phyloP scores from a whole-genome alignment of 2,797 vertebrate species.

The Thripadectes ignobilis region DNA sequence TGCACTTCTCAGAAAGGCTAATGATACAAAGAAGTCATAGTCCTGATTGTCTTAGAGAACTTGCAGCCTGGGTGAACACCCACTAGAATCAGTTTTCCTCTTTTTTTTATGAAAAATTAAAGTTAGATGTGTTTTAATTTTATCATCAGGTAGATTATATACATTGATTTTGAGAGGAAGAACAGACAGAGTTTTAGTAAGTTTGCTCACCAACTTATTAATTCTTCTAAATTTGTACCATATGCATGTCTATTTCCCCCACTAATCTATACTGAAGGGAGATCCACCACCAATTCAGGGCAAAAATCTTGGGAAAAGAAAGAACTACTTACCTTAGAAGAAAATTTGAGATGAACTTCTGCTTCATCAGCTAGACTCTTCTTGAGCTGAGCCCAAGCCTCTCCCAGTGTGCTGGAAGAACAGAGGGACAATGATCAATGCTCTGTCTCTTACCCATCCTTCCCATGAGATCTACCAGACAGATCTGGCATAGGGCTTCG shows the following conservation, averaged over 20 bases:
- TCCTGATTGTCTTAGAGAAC: background rate
- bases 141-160: background rate
- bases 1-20: background rate
- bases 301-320: background rate
- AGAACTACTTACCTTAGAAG: conserved; percentile 87
- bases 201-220: background rate
- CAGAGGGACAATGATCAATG: background rate
- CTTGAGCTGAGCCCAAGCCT: conserved; percentile 95
- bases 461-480: background rate
- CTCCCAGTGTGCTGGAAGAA: conserved; percentile 87
- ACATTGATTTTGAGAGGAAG: background rate
- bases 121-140: background rate
- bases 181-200: background rate
- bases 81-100: background rate
- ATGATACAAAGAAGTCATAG: background rate
- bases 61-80: background rate
- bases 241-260: background rate
- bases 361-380: conserved; percentile 95
- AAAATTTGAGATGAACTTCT: conserved; percentile 98
- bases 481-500: background rate
- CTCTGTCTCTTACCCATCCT: background rate
- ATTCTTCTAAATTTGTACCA: background rate
- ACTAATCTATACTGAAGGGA: background rate
- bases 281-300: background rate
- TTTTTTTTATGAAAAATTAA: background rate